Conservation (phyloP, 2,113 vertebrate genomes). For the Ceuthmochares aereus region DNA sequence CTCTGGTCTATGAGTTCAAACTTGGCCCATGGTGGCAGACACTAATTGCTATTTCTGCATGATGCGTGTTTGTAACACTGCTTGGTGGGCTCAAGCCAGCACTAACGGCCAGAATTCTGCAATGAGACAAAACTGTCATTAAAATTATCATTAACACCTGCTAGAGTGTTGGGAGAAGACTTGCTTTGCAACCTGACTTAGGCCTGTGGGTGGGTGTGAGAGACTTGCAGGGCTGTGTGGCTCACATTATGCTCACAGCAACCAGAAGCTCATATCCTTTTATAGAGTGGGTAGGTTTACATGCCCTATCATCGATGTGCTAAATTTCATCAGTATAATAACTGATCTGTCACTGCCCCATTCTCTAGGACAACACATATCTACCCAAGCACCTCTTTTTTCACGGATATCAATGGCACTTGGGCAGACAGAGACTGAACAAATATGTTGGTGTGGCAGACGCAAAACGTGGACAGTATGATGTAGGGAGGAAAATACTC, state of each 20-base stretch:
- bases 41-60: background rate
- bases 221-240: background rate
- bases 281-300: fast-evolving
- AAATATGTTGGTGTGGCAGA: background rate
- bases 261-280: background rate
- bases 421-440: background rate
- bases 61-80: background rate
- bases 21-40: background rate
- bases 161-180: background rate
- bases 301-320: background rate
- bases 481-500: background rate
- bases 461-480: background rate
- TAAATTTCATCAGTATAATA: background rate
- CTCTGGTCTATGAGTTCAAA: background rate
- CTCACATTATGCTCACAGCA: background rate
- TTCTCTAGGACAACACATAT: background rate
- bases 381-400: background rate
- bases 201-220: background rate
- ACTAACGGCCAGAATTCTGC: fast-evolving
- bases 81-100: background rate
- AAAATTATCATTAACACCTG: background rate
- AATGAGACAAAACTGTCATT: background rate
- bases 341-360: background rate
- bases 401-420: background rate
- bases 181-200: background rate